A percentile compares a stretch with the other conserved stretches of the same genome.
phyloP scores from a whole-genome alignment of 2,888 invertebrate species.

The Trichopria drosophilae region DNA sequence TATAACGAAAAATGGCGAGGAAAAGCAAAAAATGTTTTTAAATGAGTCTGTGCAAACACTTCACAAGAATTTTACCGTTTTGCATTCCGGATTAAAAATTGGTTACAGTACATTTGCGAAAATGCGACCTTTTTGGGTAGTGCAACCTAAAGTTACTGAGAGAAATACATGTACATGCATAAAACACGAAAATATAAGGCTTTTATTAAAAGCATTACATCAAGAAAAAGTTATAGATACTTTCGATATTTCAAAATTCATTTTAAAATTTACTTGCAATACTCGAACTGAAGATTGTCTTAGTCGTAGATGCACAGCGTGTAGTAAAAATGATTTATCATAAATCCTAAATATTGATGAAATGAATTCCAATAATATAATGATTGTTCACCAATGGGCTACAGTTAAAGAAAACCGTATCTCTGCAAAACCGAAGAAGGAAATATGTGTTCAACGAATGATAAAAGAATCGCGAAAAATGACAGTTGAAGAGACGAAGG shows the following conservation, averaged over 20 bases:
- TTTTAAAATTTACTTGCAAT: conserved; percentile 1
- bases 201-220: conserved; percentile 3
- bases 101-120: conserved; percentile 14
- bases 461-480: too few species aligned
- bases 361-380: background rate
- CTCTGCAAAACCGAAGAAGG: conserved; percentile 11
- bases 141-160: conserved; percentile 7
- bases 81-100: conserved; percentile 1
- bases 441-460: conserved; percentile 16
- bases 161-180: conserved; percentile 12
- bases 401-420: conserved; percentile 11
- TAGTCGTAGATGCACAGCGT: background rate
- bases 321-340: conserved; percentile 2
- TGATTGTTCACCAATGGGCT: conserved; percentile 3
- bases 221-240: conserved; percentile 10
- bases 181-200: conserved; percentile 21
- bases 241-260: conserved; percentile 2
- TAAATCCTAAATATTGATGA: too few species aligned
- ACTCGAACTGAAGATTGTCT: conserved; percentile 12
- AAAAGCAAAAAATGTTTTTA: conserved; percentile 19
- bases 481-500: background rate
- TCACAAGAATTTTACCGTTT: conserved; percentile 6
- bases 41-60: conserved; percentile 16
- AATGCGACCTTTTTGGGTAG: conserved; percentile 23
- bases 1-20: background rate